Conservation (phyloP, 2,888 invertebrate species). For the Subacronicta megacephala region DNA sequence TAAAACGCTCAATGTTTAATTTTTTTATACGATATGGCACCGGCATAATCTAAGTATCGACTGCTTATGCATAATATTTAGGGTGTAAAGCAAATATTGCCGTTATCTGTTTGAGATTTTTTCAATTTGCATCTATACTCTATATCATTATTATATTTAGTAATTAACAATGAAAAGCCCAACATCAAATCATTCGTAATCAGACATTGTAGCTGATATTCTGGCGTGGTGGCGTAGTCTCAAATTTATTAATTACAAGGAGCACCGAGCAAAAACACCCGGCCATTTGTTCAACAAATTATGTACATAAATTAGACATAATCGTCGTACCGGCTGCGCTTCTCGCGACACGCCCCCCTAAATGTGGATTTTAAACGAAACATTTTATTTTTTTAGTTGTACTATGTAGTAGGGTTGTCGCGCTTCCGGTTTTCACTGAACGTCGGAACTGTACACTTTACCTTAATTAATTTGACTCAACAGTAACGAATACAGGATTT, state of each 20-base stretch:
- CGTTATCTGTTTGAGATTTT: no score
- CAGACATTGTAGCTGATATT: constrained; percentile 37
- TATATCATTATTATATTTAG: no score
- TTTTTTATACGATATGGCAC: no score
- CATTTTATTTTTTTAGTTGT: constrained; percentile 46
- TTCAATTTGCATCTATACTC: no score
- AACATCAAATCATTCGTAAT: constrained; percentile 28
- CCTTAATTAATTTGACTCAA: constrained; percentile 6
- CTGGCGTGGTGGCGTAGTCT: constrained; percentile 38
- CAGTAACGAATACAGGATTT: background rate
- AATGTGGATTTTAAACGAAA: constrained; percentile 55
- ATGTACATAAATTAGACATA: constrained; percentile 72
- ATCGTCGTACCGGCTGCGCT: constrained; percentile 62
- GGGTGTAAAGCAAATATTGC: no score
- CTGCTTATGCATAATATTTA: no score
- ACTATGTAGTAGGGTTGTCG: constrained; percentile 28
- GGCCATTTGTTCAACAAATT: constrained; percentile 65
- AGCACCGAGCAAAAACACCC: constrained; percentile 60
- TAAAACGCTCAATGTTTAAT: no score
- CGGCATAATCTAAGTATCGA: no score
- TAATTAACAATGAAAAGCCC: background rate
- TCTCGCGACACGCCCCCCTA: constrained; percentile 50
- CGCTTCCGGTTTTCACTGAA: background rate
- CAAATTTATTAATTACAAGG: constrained; percentile 62
- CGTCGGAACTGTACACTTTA: background rate